Base-by-base conservation (phyloP, 1,140 invertebrate species). In the Plodia interpunctella region DNA sequence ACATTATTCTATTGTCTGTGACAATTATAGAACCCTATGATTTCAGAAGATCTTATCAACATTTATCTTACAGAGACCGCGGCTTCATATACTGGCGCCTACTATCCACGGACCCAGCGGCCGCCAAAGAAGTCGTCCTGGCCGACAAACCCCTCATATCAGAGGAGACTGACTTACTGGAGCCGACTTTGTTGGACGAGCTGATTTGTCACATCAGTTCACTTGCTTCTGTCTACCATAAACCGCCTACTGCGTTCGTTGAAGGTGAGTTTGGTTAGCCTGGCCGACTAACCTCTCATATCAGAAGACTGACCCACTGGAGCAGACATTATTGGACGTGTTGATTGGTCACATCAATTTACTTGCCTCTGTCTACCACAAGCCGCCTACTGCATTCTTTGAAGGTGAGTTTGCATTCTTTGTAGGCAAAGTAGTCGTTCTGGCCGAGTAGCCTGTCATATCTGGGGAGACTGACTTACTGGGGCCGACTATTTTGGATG, bases 81-180 rank as follows among this genome's bases (percentile, higher is more conserved):
- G 99, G 99, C 32, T 99, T 99, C 82, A 99, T 99, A 76, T 99
- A 99, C 87, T 99, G 99, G 99, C 94, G 98, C 53, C 91, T 99
- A 19, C 90, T 99, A 13, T 99, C 98, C 50, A 99, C 99, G 13
- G 99, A 99, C 91, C 98, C 99, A 4, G 98, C 97, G 20, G 98
- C 97, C 6, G 99, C 99, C 19, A 99, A 99, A 87, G 98, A 99
- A 90, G 98, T 98, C 32, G 98, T 99, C n/a, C 91, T 99, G 13
- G 98, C 99, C 0, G 99, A 99, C 83, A 99, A 99, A 83, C 99
- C 99, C 17, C 92, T 99, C 5, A 99, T 99, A 74, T 99, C 97
- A 0, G 99, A 99, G 87, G 99, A 99, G 91, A 99, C 99, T 0
- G 99, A 99, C 91, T 91, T 99, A 4, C 90, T 99, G 49, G 99